Percentiles rank a stretch among this genome's conserved stretches.
Conservation (phyloP, 1,140 invertebrate genomes). For the Triops cancriformis region DNA sequence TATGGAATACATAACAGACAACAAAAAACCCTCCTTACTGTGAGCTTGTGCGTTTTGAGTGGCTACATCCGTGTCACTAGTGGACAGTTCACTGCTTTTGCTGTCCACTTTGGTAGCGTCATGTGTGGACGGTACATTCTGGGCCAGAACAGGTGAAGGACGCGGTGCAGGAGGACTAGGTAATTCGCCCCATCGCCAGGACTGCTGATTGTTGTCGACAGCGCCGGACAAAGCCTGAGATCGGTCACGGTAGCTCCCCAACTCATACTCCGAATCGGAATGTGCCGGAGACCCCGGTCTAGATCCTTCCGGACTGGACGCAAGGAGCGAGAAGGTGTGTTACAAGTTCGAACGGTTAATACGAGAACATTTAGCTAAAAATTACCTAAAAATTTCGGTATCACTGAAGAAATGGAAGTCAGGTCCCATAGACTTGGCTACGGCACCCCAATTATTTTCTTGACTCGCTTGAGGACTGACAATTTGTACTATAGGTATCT, state of each 20-base stretch:
- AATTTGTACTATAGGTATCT: neutral
- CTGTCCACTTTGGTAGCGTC: neutral
- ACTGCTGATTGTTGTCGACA: conserved; percentile 46
- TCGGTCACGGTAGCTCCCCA: conserved; percentile 35
- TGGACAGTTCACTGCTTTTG: neutral
- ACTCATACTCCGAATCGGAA: conserved; percentile 89
- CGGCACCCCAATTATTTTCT: neutral
- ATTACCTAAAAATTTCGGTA: conserved; percentile 64
- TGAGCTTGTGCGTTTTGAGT: conserved; percentile 17
- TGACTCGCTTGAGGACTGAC: neutral
- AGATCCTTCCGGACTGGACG: conserved; percentile 51
- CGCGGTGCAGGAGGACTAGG: conserved; percentile 46
- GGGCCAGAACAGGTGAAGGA: conserved; percentile 23
- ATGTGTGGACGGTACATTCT: neutral
- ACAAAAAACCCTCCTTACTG: too few species aligned
- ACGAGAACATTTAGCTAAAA: conserved; percentile 28
- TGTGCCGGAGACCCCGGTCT: conserved; percentile 72
- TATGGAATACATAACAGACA: too few species aligned
- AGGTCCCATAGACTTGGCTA: conserved; percentile 39
- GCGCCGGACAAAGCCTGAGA: conserved; percentile 7
- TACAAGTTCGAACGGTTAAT: conserved; percentile 32
- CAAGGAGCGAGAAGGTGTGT: neutral
- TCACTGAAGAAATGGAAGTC: conserved; percentile 87
- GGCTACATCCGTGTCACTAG: neutral
- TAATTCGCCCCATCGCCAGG: conserved; percentile 95